A percentile compares a stretch with the other conserved stretches of the same genome.
These are phyloP conservation scores for Galerucella nymphaeae DNA, from an alignment of 2,888 invertebrate species.

Conservation along the genomic window DNA sequence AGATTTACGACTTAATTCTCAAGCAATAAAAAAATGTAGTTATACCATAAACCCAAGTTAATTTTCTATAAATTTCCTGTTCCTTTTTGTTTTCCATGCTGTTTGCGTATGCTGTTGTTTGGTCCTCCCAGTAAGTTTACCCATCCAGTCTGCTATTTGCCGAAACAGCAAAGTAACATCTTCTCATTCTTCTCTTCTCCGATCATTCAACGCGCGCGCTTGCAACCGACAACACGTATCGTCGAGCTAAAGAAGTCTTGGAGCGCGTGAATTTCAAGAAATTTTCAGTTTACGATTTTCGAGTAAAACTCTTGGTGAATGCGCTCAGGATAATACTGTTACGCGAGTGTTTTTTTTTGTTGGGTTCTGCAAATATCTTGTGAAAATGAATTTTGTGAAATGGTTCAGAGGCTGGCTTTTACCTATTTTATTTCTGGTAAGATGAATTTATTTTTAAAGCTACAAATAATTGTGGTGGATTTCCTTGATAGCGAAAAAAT, in stretches of 20 bases:
- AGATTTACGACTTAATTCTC: too few species aligned
- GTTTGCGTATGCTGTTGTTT: constrained; percentile 19
- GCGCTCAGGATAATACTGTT: neutral
- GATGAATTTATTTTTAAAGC: constrained; percentile 1
- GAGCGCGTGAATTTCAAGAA: constrained; percentile 28
- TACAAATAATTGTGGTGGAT: too few species aligned
- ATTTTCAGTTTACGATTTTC: constrained; percentile 3
- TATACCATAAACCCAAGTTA: too few species aligned
- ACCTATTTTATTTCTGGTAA: constrained; percentile 39
- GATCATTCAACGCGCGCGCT: constrained; percentile 56
- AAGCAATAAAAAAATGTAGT: too few species aligned
- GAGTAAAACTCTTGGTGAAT: constrained; percentile 12
- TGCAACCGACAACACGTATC: constrained; percentile 39
- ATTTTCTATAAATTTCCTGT: neutral
- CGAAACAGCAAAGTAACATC: constrained; percentile 37
- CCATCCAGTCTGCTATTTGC: constrained; percentile 31
- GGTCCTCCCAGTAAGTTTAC: constrained; percentile 37
- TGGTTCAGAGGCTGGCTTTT: constrained; percentile 29
- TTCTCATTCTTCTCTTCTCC: constrained; percentile 45
- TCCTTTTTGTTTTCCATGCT: constrained; percentile 6
- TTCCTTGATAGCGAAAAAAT: too few species aligned
- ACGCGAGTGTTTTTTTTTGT: constrained; percentile 21
- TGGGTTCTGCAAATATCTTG: constrained; percentile 6
- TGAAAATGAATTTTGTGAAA: constrained; percentile 36
- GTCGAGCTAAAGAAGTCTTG: constrained; percentile 22